phyloP scores from a whole-genome alignment of 2,797 vertebrate species.

The Benthosema pterotum region DNA sequence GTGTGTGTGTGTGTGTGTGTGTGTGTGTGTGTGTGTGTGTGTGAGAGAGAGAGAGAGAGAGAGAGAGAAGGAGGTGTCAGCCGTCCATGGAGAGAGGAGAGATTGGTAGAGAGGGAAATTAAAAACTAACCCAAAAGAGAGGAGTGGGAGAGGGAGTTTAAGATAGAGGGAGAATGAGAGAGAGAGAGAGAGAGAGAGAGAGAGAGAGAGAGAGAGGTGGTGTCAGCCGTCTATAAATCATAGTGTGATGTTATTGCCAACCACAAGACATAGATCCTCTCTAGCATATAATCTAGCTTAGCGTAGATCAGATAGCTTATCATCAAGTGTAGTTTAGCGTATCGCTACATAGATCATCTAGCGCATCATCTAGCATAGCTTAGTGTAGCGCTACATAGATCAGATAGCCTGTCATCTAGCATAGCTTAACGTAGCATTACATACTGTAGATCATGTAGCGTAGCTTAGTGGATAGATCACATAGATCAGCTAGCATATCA shows the following conservation, averaged over 20 bases:
- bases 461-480: no score
- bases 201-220: not conserved
- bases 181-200: not conserved
- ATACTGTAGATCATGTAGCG: no score
- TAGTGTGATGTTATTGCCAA: constrained; percentile 8
- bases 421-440: no score
- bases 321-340: not conserved
- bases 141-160: not conserved
- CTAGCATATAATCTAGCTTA: not conserved
- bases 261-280: not conserved
- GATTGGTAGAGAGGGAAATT: no score
- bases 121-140: not conserved
- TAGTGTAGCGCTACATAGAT: no score
- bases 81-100: no score
- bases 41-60: not conserved
- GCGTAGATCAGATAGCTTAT: not conserved
- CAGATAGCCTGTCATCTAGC: no score
- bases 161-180: no score
- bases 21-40: not conserved
- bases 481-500: no score
- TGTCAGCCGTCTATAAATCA: constrained; percentile 12
- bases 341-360: not conserved
- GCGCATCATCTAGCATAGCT: no score
- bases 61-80: not conserved
- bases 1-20: not conserved